phyloP scores from a whole-genome alignment of 2,797 vertebrate genomes.

The Peromyscus attwateri region DNA sequence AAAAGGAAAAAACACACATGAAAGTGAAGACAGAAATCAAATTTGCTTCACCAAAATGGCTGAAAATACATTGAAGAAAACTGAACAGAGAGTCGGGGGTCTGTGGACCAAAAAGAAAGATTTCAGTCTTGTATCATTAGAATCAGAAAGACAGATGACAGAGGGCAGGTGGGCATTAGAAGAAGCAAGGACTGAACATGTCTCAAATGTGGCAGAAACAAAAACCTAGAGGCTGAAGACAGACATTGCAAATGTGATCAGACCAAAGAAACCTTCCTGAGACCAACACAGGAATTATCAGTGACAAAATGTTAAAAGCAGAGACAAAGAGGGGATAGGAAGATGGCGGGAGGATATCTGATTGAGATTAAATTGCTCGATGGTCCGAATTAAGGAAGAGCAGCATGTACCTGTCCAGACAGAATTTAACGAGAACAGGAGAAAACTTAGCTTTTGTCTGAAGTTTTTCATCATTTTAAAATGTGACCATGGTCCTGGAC shows the following conservation, averaged over 20 bases:
- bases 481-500: not conserved
- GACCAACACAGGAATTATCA: not conserved
- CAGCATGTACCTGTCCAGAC: no score
- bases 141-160: not conserved
- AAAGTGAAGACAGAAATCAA: not conserved
- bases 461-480: not conserved
- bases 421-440: not conserved
- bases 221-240: not conserved
- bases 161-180: not conserved
- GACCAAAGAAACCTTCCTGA: not conserved
- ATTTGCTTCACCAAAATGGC: not conserved
- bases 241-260: not conserved
- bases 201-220: not conserved
- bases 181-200: not conserved
- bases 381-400: not conserved
- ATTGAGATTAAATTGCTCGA: not conserved
- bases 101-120: not conserved
- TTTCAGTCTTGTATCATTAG: not conserved
- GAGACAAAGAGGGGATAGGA: not conserved
- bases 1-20: no score
- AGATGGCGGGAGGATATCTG: not conserved
- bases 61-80: not conserved
- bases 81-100: rapidly evolving
- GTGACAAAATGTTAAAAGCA: not conserved
- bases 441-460: not conserved